Evolutionary conservation across 2,888 invertebrate species (phyloP), one percentile per base, ranked within the genome.

Genomic region (Tipula helvola): DNA sequence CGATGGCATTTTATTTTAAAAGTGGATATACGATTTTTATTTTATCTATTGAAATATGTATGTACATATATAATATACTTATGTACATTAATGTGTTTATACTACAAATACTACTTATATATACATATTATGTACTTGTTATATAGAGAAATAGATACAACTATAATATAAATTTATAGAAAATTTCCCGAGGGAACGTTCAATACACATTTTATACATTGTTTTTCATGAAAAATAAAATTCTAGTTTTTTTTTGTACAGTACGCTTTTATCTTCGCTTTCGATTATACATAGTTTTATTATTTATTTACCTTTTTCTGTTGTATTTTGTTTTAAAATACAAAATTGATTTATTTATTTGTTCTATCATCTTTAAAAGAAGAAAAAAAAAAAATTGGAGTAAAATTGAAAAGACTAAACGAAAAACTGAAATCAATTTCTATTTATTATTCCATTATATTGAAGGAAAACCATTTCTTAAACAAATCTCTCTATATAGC

Each of bases 181-280:
- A 39, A 84, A 84, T 84, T 84, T 84, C 84, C 39, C 84, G 84
- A 84, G 84, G 84, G 84, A 39, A 41, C 39, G 16, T 84, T 84
- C 41, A 39, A 83, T 84, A 84, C 39, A 71, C 71, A 71, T 71
- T 57, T 71, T 71, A 28, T 71, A 18, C 71, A 71, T 71, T 71
- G 71, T 71, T 71, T 71, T 71, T 71, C 71, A 71, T 71, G 71
- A 28, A 71, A 71, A 71, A 71, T 71, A 71, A 7, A 71, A 71
- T 71, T 71, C 28, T 71, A 71, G 71, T 71, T 71, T 71, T 71
- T 12, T 44, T 44, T 52, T 52, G 52, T 52, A 52, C n/a, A 71
- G 71, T 71, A 28, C 71, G 71, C 71, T 71, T 71, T 71, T 71
- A 71, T 71, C 71, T 71, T 71, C 28, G 71, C 28, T 71, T 71